phyloP scores from a whole-genome alignment of 1,140 invertebrate species.

The Eriocheir sinensis region DNA sequence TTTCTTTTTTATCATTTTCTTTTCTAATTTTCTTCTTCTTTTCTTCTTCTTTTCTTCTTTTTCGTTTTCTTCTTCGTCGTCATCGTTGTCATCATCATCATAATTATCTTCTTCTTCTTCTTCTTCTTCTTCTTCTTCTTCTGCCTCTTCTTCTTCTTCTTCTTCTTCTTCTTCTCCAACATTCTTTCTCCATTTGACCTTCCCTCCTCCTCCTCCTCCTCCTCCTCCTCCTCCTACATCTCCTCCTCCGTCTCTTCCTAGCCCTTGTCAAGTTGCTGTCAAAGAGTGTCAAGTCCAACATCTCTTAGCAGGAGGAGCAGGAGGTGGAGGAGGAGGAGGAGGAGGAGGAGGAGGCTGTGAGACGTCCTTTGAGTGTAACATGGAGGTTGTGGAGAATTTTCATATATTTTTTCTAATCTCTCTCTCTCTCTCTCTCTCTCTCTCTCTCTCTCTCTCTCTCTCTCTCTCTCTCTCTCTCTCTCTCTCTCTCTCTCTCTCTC shows the following conservation, averaged over 20 bases:
- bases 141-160: background rate
- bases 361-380: background rate
- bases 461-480: background rate
- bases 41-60: background rate
- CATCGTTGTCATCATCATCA: too few relatives aligned
- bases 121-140: background rate
- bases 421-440: slow-evolving; percentile 13
- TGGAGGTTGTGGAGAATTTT: background rate
- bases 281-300: background rate
- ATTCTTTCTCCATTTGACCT: background rate
- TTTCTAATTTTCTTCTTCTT: background rate
- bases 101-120: background rate
- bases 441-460: slow-evolving; percentile 7
- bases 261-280: background rate
- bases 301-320: background rate
- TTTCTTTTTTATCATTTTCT: too few relatives aligned
- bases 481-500: too few relatives aligned
- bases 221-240: background rate
- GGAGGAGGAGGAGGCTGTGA: background rate
- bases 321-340: background rate
- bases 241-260: background rate
- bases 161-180: background rate
- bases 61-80: background rate
- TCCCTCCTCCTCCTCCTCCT: background rate
- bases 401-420: background rate